Base-by-base conservation (phyloP, 1,140 invertebrate species). In the Tachypleus tridentatus region DNA sequence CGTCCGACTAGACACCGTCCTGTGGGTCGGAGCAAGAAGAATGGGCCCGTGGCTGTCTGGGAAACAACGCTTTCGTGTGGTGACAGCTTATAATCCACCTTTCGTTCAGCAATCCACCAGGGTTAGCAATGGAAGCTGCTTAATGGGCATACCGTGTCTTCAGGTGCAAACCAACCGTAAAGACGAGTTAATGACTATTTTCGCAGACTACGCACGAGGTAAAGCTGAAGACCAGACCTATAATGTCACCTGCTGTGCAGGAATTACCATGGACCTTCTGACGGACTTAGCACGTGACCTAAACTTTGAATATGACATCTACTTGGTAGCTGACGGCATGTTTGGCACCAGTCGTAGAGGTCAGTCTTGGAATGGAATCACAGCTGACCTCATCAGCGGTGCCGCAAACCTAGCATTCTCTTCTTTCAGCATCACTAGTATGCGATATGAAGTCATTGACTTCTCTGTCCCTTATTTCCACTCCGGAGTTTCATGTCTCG, bases 401-500 rank as follows among this genome's bases (percentile, higher is more conserved):
- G 84, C 87, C 0, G 91, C 92, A 4, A 90, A 96, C 74, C 83
- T 95, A 81, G 88, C 89, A 29, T 92, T 95, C 73, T 89, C 89
- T 9, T 87, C 92, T 0, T 80, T 95, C 51, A 93, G 88, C 71
- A 88, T 94, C 11, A 92, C 90, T 2, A 80, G 82, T 59, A 77
- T 78, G 29, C 76, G 89, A 64, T 77, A 71, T 5, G 72, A 73
- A 60, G 88, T 87, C 29, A 87, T 97, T 11, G 91, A 95, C 75
- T 95, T 89, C 74, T 93, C 91, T 64, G 86, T 86, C 59, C 92
- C 92, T 3, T 96, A 91, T 76, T 92, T 89, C 77, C 92, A 88
- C 77, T 89, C 89, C 69, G 88, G 87, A 1, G 88, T 94, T 49
- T 92, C 89, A 67, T 88, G 91, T 73, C 78, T 92, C 64, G 86